phyloP scores from a whole-genome alignment of 1,140 invertebrate species.

The Cydia fagiglandana region DNA sequence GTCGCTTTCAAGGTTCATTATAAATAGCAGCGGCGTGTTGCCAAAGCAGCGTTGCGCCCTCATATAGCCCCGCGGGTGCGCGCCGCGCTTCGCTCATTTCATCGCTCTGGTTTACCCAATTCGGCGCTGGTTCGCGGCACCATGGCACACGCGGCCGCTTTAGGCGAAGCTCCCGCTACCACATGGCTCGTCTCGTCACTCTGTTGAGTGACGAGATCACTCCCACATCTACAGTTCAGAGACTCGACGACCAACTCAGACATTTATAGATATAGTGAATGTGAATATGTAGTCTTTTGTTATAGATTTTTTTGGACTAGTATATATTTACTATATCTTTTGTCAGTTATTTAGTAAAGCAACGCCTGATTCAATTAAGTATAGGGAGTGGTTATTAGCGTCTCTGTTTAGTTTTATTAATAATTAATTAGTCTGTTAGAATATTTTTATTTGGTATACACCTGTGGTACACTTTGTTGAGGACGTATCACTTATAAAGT shows the following conservation, averaged over 20 bases:
- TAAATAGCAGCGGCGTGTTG: conserved; percentile 74
- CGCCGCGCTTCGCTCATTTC: conserved; percentile 23
- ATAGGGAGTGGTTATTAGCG: too few species aligned
- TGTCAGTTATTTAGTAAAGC: too few species aligned
- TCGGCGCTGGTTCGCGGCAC: conserved; percentile 42
- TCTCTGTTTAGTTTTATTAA: too few species aligned
- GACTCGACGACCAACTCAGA: not conserved
- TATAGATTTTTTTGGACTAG: too few species aligned
- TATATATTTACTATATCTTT: too few species aligned
- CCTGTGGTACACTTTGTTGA: too few species aligned
- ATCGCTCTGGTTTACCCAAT: conserved; percentile 50
- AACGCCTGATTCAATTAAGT: too few species aligned
- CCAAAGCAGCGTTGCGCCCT: conserved; percentile 69
- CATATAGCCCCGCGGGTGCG: conserved; percentile 55
- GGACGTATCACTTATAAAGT: not conserved
- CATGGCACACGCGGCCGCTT: conserved; percentile 5
- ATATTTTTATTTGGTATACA: too few species aligned
- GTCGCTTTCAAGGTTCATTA: conserved; percentile 75
- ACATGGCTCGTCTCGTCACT: conserved; percentile 15
- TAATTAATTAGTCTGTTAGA: too few species aligned
- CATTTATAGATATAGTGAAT: too few species aligned
- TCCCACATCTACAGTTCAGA: not conserved
- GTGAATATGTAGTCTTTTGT: too few species aligned
- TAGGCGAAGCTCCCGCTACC: conserved; percentile 3
- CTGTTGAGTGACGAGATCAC: too few species aligned